phyloP scores from a whole-genome alignment of 2,113 vertebrate species.

The Phaethon lepturus region DNA sequence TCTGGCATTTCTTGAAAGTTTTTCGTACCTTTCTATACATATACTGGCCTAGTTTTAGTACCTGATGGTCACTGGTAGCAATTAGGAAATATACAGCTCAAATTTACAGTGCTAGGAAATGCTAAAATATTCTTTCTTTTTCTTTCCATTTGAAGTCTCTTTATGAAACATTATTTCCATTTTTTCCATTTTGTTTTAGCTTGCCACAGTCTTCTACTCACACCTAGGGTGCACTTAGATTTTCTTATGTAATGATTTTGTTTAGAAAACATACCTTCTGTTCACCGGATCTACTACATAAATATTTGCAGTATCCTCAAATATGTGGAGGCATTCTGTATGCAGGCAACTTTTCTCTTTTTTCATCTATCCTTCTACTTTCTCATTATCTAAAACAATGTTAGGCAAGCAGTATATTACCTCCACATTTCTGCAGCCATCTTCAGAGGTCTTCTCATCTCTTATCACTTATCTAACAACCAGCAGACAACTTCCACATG shows the following conservation, averaged over 20 bases:
- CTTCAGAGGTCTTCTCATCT: not conserved
- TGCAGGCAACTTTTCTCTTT: not conserved
- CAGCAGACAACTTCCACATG: not conserved
- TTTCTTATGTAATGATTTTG: not conserved
- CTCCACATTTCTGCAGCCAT: not conserved
- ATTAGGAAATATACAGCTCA: not conserved
- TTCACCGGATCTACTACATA: not conserved
- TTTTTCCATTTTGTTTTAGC: not conserved
- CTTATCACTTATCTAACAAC: not conserved
- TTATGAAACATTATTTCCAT: not conserved
- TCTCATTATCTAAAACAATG: not conserved
- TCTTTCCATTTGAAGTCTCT: not conserved
- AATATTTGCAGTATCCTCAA: not conserved
- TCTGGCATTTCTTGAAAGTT: not conserved
- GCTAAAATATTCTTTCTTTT: not conserved
- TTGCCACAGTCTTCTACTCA: not conserved
- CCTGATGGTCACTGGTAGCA: not conserved
- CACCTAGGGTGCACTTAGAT: not conserved
- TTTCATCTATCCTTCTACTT: not conserved
- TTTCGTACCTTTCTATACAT: not conserved
- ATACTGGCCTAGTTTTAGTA: not conserved
- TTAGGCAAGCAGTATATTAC: not conserved
- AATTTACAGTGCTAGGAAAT: not conserved
- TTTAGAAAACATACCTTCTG: not conserved
- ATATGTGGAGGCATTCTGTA: not conserved